phyloP scores from a whole-genome alignment of 2,888 invertebrate genomes.

The Stenchaetothrips biformis region DNA sequence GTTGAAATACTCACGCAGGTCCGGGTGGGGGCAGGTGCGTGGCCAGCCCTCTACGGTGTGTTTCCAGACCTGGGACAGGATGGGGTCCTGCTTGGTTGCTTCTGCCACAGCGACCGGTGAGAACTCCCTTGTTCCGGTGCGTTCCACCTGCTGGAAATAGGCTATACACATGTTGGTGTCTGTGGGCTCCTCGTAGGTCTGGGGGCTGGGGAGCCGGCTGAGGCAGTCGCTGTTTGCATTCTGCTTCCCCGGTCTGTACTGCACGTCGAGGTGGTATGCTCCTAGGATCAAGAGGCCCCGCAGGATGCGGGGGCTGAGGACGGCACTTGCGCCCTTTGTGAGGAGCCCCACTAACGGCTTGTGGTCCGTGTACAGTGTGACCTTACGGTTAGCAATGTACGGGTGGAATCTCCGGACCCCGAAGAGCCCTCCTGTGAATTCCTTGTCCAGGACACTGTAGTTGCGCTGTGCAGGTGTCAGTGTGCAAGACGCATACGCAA shows the following conservation, averaged over 20 bases:
- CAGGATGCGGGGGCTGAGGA: neutral
- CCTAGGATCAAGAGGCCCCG: neutral
- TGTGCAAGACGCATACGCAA: conserved; percentile 41
- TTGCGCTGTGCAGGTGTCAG: conserved; percentile 38
- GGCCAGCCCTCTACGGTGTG: neutral
- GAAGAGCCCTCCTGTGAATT: conserved; percentile 43
- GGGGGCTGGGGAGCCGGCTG: neutral
- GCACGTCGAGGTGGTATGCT: neutral
- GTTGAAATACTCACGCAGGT: too few relatives aligned
- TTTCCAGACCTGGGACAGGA: neutral
- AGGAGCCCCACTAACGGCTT: neutral
- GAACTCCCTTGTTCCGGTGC: neutral
- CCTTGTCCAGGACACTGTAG: conserved; percentile 41
- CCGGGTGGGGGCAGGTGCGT: too few relatives aligned
- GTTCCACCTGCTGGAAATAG: neutral
- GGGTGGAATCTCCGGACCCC: conserved; percentile 45
- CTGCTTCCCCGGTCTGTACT: neutral
- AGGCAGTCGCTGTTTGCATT: neutral
- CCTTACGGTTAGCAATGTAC: conserved; percentile 38
- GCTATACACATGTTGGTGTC: neutral
- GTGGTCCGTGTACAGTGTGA: neutral
- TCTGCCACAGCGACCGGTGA: neutral
- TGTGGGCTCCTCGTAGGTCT: neutral
- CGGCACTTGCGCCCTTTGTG: neutral
- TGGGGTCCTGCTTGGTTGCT: neutral